Evolutionary conservation across 2,797 vertebrate genomes (phyloP).

Genomic region (Steatocranus sp.): DNA sequence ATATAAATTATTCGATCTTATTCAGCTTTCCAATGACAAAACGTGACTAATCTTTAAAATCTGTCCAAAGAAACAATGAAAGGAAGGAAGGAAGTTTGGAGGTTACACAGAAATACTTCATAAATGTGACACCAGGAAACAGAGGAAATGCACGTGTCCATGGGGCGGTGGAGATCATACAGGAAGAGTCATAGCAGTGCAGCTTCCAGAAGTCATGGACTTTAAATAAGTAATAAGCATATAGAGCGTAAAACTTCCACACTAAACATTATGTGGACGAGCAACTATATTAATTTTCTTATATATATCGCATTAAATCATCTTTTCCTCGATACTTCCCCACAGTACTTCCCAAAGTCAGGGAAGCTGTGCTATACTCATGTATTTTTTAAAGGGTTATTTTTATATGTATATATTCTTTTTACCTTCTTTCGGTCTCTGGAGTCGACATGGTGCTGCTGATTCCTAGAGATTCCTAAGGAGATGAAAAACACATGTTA

Average conservation of each 20-base stretch:
- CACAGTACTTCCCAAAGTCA: not conserved
- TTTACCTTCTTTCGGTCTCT: conserved; percentile 91
- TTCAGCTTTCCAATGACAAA: conserved; percentile 17
- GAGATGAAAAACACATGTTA: not conserved
- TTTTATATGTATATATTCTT: not conserved
- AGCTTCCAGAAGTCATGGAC: not conserved
- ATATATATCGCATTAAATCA: not conserved
- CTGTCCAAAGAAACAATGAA: conserved; percentile 51
- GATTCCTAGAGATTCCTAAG: conserved; percentile 89
- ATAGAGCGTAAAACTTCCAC: not conserved
- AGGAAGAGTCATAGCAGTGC: not conserved
- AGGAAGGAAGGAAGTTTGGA: conserved; percentile 65
- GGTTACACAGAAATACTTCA: conserved; percentile 32
- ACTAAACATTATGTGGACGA: accelerated
- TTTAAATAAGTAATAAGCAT: not conserved
- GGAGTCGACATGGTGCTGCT: conserved; percentile 84
- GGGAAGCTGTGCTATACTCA: not conserved
- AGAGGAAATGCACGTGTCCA: conserved; percentile 5
- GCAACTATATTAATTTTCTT: not conserved
- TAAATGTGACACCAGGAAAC: conserved; percentile 55
- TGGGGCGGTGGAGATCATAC: not conserved
- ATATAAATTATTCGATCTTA: not conserved
- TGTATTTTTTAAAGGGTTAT: not conserved
- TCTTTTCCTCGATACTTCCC: accelerated
- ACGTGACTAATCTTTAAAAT: conserved; percentile 41